Conservation (phyloP, 2,797 vertebrate genomes). For the Sebastiscus tertius region DNA sequence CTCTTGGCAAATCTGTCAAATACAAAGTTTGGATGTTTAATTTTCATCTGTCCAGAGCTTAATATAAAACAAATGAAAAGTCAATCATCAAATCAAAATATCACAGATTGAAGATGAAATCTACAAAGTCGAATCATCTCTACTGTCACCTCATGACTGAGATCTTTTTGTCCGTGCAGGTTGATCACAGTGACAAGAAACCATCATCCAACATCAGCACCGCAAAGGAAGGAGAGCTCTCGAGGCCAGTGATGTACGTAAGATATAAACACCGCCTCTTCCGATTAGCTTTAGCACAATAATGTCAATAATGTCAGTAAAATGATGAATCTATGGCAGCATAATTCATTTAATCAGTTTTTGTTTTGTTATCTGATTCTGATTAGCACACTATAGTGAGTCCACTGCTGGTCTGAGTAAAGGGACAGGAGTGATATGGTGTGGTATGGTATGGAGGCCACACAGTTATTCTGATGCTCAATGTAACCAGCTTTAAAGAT, state of each 20-base stretch:
- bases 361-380: neutral
- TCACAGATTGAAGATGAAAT: neutral
- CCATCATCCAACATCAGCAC: neutral
- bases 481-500: neutral
- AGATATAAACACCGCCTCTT: neutral
- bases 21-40: neutral
- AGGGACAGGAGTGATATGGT: neutral
- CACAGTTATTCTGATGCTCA: neutral
- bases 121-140: neutral
- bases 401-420: neutral
- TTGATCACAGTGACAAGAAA: constrained; percentile 19
- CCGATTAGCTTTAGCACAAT: neutral
- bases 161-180: constrained; percentile 51
- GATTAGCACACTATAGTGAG: neutral
- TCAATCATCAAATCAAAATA: neutral
- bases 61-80: neutral
- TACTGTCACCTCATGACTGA: neutral
- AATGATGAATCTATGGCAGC: neutral
- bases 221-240: neutral
- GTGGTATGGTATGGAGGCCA: neutral
- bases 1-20: neutral
- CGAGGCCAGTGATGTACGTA: constrained; percentile 45
- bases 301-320: neutral
- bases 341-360: neutral
- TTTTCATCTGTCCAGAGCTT: neutral